Evolutionary conservation across 2,797 vertebrate species (phyloP).

Genomic region (Sebastes vulpes): DNA sequence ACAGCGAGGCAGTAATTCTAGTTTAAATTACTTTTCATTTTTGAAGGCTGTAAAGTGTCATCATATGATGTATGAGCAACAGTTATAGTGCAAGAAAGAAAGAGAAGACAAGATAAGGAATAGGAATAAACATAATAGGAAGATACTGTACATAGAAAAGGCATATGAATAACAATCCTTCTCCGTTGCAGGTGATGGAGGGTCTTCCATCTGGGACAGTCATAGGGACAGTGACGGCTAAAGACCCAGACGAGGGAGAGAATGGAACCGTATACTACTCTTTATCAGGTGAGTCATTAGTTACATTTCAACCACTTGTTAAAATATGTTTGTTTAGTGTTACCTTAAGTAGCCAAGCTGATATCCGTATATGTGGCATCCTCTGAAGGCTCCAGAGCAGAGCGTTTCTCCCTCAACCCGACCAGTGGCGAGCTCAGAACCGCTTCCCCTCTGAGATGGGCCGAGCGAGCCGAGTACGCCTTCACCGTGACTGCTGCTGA

Average conservation of each 20-base stretch:
- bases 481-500: slow-evolving; percentile 90
- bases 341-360: neutral
- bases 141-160: neutral
- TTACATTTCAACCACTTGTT: neutral
- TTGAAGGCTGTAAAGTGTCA: neutral
- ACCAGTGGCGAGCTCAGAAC: slow-evolving; percentile 91
- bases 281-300: slow-evolving; percentile 85
- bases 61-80: neutral
- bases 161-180: neutral
- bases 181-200: slow-evolving; percentile 89
- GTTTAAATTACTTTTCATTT: neutral
- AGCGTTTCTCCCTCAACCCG: slow-evolving; percentile 91
- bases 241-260: slow-evolving; percentile 95
- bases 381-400: slow-evolving; percentile 88
- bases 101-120: neutral
- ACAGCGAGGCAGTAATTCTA: too few relatives aligned
- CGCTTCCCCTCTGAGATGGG: slow-evolving; percentile 83
- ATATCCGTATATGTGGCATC: neutral
- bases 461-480: slow-evolving; percentile 89
- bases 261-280: slow-evolving; percentile 94
- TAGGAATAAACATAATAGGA: neutral
- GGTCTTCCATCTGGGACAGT: slow-evolving; percentile 90
- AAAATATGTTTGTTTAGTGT: neutral
- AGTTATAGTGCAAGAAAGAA: neutral
- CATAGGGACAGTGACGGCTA: slow-evolving; percentile 90